Evolutionary conservation across 2,888 invertebrate species (phyloP).

Genomic region (Electrophaes corylata): DNA sequence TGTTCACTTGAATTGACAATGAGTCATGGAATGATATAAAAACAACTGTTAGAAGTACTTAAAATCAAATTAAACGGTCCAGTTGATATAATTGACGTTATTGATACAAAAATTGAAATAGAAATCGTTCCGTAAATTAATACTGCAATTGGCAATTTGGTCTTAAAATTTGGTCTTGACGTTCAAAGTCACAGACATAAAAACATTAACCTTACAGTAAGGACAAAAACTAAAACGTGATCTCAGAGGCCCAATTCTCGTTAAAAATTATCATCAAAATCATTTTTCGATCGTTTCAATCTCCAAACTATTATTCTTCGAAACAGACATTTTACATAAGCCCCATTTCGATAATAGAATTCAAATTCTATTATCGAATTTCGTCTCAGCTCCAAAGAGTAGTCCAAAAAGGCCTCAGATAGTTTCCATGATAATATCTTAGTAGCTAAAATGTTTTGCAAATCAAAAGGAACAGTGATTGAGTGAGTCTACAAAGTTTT

Average conservation of each 20-base stretch:
- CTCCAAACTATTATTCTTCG: no score
- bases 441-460: conserved; percentile 14
- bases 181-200: conserved; percentile 24
- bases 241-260: no score
- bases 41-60: conserved; percentile 39
- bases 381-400: no score
- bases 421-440: conserved; percentile 6
- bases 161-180: conserved; percentile 16
- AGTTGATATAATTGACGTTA: conserved; percentile 19
- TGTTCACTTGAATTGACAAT: conserved; percentile 71
- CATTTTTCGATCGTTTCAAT: no score
- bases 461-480: conserved; percentile 17
- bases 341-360: no score
- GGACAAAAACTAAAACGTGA: conserved; percentile 26
- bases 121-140: conserved; percentile 26
- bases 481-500: conserved; percentile 35
- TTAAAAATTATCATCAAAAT: no score
- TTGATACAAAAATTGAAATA: conserved; percentile 28
- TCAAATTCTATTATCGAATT: no score
- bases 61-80: conserved; percentile 23
- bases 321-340: no score
- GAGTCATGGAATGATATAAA: conserved; percentile 55
- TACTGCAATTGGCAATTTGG: conserved; percentile 24
- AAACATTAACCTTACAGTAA: conserved; percentile 31
- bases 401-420: no score